Evolutionary conservation across 1,140 invertebrate genomes (phyloP), one percentile per base, ranked within the genome.

Genomic region (Medauroidea extradentata): DNA sequence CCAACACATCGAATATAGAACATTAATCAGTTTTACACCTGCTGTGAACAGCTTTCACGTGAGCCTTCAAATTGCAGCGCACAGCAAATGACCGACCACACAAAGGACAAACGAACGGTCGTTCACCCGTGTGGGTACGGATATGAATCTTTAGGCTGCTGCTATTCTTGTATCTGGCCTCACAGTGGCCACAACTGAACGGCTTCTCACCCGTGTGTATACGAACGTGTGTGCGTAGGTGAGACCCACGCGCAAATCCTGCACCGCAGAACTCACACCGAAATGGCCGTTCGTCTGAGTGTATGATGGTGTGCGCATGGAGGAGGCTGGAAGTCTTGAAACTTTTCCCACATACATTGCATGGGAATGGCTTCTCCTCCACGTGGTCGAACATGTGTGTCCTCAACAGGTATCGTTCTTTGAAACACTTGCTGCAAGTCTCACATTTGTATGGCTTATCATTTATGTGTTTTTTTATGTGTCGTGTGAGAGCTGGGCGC

Each of bases 181-280:
- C 78, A 69, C 83, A 85, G n/a, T 78, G 65, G 78, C 85, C 79
- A 73, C 84, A 85, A 5, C 83, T 70, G 65, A 80, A 83, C 0
- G 77, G 53, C 79, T 80, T 87, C 60, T 76, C 78, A 0, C 85
- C 85, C 34, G 81, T 83, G 71, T 89, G 87, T 29, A 85, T 85
- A 48, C 91, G 79, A 61, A 93, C 78, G 71, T 96, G 93, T 64
- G 93, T 89, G 59, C 91, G 88, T 3, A 94, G 79, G 75, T 94
- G 94, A 53, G 89, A 90, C 59, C 88, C 90, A 14, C 85, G 71
- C 11, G 84, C 85, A 63, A 88, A 88, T 50, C 80, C 83, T 71
- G 86, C 86, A 16, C 78, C 78, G 71, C 86, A 88, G 57, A 84
- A 78, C 18, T 79, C 77, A 70, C 86, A 89, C 39, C 81, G 81